A percentile compares a stretch with the other conserved stretches of the same genome.
phyloP scores from a whole-genome alignment of 2,797 vertebrate species.

The Lerista edwardsae region DNA sequence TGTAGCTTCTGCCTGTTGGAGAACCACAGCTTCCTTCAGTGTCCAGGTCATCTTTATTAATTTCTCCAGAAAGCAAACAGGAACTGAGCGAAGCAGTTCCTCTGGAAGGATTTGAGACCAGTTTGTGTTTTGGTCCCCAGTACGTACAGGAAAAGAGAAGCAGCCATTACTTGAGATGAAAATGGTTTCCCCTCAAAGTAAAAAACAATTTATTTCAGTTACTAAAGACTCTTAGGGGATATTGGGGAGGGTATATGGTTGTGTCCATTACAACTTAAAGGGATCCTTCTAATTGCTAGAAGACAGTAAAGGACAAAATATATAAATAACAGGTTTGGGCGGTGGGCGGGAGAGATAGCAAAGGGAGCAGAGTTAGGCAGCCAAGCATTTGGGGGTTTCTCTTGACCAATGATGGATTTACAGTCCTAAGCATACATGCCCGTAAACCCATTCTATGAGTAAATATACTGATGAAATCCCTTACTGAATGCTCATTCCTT shows the following conservation, averaged over 20 bases:
- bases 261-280: constrained; percentile 18
- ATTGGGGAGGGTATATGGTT: constrained; percentile 24
- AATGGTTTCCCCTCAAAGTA: constrained; percentile 43
- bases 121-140: constrained; percentile 43
- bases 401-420: neutral
- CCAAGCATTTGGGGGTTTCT: constrained; percentile 25
- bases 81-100: constrained; percentile 55
- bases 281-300: constrained; percentile 34
- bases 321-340: too few species aligned
- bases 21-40: constrained; percentile 64
- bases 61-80: constrained; percentile 55
- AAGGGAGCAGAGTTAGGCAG: neutral
- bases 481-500: neutral
- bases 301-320: neutral
- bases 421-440: neutral
- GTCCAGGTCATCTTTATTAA: constrained; percentile 52
- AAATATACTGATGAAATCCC: neutral
- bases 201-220: constrained; percentile 58
- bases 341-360: neutral
- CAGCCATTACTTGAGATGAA: constrained; percentile 50
- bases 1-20: constrained; percentile 39
- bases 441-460: neutral
- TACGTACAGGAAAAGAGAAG: constrained; percentile 60
- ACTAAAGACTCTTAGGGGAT: constrained; percentile 44
- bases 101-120: constrained; percentile 44